Percentiles rank a stretch among this genome's conserved stretches.
These are phyloP conservation scores for Micronycteris hirsuta DNA, from an alignment of 2,113 vertebrate species.

Conservation along the genomic window DNA sequence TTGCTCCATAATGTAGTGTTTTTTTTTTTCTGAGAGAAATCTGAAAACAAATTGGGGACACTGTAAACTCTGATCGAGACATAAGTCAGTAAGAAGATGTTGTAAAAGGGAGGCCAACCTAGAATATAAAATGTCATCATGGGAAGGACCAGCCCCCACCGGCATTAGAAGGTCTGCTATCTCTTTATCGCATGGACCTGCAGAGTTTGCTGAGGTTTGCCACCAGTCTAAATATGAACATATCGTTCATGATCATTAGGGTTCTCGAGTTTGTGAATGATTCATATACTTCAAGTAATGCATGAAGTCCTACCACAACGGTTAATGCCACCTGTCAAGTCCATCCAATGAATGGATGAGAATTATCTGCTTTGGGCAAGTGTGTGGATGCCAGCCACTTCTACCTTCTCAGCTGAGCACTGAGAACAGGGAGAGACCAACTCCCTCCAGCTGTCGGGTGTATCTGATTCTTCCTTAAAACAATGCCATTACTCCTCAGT, in stretches of 20 bases:
- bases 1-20: not conserved
- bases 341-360: too few species aligned
- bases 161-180: accelerated
- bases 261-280: not conserved
- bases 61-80: not conserved
- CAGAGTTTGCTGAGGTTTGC: not conserved
- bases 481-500: not conserved
- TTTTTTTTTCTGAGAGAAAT: not conserved
- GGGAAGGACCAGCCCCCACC: accelerated
- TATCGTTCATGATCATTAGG: not conserved
- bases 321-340: not conserved
- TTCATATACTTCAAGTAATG: not conserved
- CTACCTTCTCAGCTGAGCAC: accelerated
- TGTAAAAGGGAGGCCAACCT: not conserved
- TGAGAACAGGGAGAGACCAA: accelerated
- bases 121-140: not conserved
- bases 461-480: not conserved
- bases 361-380: accelerated
- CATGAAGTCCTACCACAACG: not conserved
- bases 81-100: not conserved
- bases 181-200: not conserved
- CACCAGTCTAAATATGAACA: not conserved
- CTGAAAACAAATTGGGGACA: not conserved
- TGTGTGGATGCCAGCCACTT: too few species aligned
- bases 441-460: not conserved